Evolutionary conservation across 2,888 invertebrate species (phyloP).

Genomic region (Oeneis ivallda): DNA sequence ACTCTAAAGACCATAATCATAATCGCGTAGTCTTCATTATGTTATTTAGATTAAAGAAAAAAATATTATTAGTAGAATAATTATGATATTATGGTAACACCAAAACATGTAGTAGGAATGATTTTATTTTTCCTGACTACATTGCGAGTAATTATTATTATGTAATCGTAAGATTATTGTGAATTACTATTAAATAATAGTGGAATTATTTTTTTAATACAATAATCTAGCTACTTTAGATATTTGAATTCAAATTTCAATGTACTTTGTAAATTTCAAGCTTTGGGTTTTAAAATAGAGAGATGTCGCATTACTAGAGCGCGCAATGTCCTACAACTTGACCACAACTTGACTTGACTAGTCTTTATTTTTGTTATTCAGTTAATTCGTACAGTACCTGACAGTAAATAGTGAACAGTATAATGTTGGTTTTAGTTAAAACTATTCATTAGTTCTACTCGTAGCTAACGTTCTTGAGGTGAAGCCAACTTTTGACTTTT

Average conservation of each 20-base stretch:
- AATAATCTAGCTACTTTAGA: background rate
- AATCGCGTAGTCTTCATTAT: slow-evolving; percentile 13
- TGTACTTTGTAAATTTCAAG: background rate
- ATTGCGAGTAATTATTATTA: background rate
- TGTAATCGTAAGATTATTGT: background rate
- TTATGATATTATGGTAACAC: slow-evolving; percentile 39
- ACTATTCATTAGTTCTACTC: no score
- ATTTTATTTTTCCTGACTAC: slow-evolving; percentile 17
- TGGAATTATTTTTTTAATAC: slow-evolving; percentile 9
- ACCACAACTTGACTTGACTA: no score
- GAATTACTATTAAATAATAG: slow-evolving; percentile 4
- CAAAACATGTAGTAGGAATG: slow-evolving; percentile 33
- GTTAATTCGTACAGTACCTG: no score
- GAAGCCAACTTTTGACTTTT: no score
- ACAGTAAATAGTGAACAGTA: no score
- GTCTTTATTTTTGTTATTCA: no score
- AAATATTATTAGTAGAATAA: slow-evolving; percentile 34
- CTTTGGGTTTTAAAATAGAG: background rate
- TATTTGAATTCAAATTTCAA: background rate
- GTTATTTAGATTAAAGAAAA: slow-evolving; percentile 25
- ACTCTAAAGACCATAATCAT: no score
- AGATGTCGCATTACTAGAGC: no score
- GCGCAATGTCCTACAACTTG: no score
- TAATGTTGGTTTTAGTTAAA: no score
- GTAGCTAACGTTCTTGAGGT: no score